These are phyloP conservation scores for Pelodiscus sinensis DNA, from an alignment of 2,113 vertebrate species.

Conservation along the genomic window DNA sequence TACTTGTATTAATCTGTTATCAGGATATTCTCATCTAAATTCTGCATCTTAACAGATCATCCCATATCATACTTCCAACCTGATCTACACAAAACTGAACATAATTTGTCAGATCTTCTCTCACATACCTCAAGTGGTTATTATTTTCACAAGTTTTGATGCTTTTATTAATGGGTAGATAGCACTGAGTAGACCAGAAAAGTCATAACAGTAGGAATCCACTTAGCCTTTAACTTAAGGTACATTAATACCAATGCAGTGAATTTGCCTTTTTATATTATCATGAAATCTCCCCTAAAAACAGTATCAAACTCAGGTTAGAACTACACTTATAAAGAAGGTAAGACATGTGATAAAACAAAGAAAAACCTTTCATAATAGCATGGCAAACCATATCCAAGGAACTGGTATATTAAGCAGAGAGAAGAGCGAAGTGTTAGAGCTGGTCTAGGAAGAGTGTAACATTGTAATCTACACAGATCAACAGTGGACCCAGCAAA, in stretches of 20 bases:
- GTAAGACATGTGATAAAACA: slow-evolving; percentile 61
- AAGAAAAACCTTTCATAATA: slow-evolving; percentile 38
- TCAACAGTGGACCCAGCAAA: neutral
- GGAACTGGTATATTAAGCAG: neutral
- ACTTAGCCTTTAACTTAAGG: slow-evolving; percentile 63
- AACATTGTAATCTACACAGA: neutral
- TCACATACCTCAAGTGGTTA: neutral
- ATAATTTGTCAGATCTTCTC: slow-evolving; percentile 21
- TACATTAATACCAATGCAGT: slow-evolving; percentile 61
- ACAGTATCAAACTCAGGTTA: slow-evolving; percentile 60
- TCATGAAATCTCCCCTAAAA: slow-evolving; percentile 31
- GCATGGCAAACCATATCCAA: slow-evolving; percentile 4
- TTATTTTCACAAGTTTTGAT: neutral
- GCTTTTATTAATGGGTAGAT: slow-evolving; percentile 15
- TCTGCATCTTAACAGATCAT: neutral
- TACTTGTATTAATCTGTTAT: slow-evolving; percentile 49
- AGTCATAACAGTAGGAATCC: slow-evolving; percentile 58
- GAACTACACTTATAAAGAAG: slow-evolving; percentile 46
- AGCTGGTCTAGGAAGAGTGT: neutral
- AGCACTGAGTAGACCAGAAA: slow-evolving; percentile 59
- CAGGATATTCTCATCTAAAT: slow-evolving; percentile 7
- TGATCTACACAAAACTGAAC: slow-evolving; percentile 48
- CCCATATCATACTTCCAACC: neutral
- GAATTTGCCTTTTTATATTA: slow-evolving; percentile 62
- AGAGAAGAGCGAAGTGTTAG: neutral